Evolutionary conservation across 1,140 invertebrate genomes (phyloP).

Genomic region (Probaryconus sp.): DNA sequence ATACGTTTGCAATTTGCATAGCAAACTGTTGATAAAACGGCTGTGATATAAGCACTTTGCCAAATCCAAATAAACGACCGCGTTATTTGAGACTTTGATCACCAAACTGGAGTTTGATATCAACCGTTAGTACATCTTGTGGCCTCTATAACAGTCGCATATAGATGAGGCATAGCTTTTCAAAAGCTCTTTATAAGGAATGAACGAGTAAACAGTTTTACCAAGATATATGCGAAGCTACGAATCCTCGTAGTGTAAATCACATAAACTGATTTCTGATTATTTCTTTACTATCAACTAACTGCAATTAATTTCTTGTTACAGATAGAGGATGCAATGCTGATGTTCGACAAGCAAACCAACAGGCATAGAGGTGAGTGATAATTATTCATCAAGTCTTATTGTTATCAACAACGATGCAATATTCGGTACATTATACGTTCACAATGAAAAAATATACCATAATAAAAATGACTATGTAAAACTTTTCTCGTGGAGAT

Average conservation of each 20-base stretch:
- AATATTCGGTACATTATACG: slow-evolving; percentile 9
- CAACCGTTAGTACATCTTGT: slow-evolving; percentile 27
- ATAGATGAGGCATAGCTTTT: slow-evolving; percentile 28
- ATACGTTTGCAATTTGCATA: slow-evolving; percentile 26
- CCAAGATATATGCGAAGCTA: slow-evolving; percentile 10
- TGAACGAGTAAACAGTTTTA: slow-evolving; percentile 30
- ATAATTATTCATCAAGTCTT: too few species aligned
- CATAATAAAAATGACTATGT: too few species aligned
- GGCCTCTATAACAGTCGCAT: slow-evolving; percentile 26
- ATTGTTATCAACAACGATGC: too few species aligned
- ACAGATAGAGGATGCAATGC: slow-evolving; percentile 99
- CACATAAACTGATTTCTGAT: too few species aligned
- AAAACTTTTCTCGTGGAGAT: too few species aligned
- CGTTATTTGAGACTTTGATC: slow-evolving; percentile 25
- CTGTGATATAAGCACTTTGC: slow-evolving; percentile 33
- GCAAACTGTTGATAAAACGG: slow-evolving; percentile 19
- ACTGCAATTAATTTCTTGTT: slow-evolving; percentile 80
- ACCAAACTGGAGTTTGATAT: slow-evolving; percentile 29
- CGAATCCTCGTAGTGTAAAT: background rate
- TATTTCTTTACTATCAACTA: too few species aligned
- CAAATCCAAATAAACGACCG: slow-evolving; percentile 57
- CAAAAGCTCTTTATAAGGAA: slow-evolving; percentile 34
- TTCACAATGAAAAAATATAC: too few species aligned
- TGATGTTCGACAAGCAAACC: slow-evolving; percentile 99
- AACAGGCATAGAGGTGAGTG: slow-evolving; percentile 99